Evolutionary conservation across 23 tunicate genomes (phyloP), one percentile per base, ranked within the genome.

Genomic region (Botrylloides violaceus): DNA sequence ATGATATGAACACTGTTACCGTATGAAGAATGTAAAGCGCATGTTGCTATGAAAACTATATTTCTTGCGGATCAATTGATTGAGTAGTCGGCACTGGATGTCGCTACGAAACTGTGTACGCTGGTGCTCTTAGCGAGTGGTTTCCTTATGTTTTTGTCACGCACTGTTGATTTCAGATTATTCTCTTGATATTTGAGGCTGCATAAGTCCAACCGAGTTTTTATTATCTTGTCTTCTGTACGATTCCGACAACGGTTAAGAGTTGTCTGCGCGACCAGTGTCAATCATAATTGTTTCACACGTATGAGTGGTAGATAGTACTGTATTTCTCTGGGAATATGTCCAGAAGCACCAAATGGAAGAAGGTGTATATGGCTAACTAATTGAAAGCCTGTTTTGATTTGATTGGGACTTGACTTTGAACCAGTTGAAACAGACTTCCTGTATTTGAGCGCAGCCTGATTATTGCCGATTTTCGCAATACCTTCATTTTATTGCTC

Each of bases 41-140:
- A 19, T 49, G 58, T 49, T 60, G 29, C 30, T 26, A 18, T n/a
- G n/a, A n/a, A n/a, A n/a, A n/a, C n/a, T n/a, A n/a, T n/a, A n/a
- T n/a, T n/a, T n/a, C n/a, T n/a, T 25, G 30, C 30, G 58, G 21
- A 68, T 6, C 5, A 37, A 39, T 12, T 26, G 22, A 26, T 32
- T 39, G 43, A 19, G 74, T 68, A 24, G 74, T 32, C 0, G 74
- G 28, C 56, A 30, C 74, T 36, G 58, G 74, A 39, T 68, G 58
- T 43, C 74, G 24, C 30, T 64, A 5, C 38, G 20, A 29, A 15
- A 64, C n/a, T 15, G 53, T 43, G 53, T 37, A 20, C 25, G 74
- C 74, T 68, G 74, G 74, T 68, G 74, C 74, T 43, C 58, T 68
- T 68, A 37, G 22, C 3, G 36, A 5, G 38, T 49, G 23, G 6